A percentile compares a stretch with the other conserved stretches of the same genome.
Evolutionary conservation across 2,888 invertebrate species (phyloP).

Genomic region (Philereme transversata): DNA sequence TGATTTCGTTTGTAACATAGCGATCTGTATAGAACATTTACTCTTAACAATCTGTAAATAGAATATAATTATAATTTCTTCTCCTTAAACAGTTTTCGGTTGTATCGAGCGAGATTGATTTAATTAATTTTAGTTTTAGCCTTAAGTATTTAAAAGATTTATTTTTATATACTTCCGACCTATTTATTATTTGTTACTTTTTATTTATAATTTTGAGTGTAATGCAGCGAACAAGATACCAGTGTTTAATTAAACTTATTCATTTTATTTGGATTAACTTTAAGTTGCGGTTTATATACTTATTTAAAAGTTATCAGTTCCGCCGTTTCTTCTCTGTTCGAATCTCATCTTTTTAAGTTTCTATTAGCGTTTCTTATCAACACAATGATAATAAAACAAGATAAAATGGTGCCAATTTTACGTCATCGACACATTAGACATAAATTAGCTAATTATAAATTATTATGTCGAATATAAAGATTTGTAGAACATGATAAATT

Average conservation of each 20-base stretch:
- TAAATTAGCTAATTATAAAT: conserved; percentile 32
- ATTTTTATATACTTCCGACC: conserved; percentile 75
- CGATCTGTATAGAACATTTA: conserved; percentile 12
- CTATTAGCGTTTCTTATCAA: conserved; percentile 69
- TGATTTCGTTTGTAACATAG: not conserved
- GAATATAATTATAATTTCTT: conserved; percentile 20
- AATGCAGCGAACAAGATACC: conserved; percentile 53
- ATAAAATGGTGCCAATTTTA: conserved; percentile 40
- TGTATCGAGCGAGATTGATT: conserved; percentile 35
- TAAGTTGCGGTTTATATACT: conserved; percentile 81
- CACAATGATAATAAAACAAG: conserved; percentile 28
- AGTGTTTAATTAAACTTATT: conserved; percentile 48
- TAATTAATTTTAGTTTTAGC: conserved; percentile 45
- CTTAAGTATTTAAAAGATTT: conserved; percentile 79
- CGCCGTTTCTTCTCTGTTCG: conserved; percentile 67
- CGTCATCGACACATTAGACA: conserved; percentile 31
- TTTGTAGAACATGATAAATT: conserved; percentile 42
- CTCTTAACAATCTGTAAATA: conserved; percentile 21
- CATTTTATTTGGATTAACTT: conserved; percentile 30
- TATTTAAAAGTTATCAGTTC: conserved; percentile 64
- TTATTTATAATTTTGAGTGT: conserved; percentile 50
- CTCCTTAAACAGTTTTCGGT: conserved; percentile 29
- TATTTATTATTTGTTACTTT: conserved; percentile 77
- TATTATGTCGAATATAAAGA: conserved; percentile 35
- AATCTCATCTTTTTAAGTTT: conserved; percentile 72